Evolutionary conservation across 1,140 invertebrate species (phyloP), one percentile per base, ranked within the genome.

Genomic region (Listronotus oregonensis): DNA sequence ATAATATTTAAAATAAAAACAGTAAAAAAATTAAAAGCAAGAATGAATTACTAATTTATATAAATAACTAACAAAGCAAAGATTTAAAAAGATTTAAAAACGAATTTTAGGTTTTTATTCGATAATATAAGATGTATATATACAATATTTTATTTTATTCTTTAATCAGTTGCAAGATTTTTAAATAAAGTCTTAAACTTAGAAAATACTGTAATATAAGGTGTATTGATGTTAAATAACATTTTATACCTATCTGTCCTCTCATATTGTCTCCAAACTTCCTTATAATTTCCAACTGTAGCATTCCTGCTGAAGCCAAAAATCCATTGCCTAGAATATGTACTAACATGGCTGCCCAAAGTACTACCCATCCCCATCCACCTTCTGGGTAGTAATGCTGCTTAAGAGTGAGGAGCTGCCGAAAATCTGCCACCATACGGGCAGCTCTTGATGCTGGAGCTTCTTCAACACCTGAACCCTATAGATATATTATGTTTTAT

Each of bases 351-450:
- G 83, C 85, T 31, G 84, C 84, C 1, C 82, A 73, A 0, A 87
- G 75, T 17, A 90, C 83, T 9, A 89, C 80, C 87, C 88, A 91
- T 9, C 89, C 89, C 89, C 89, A 91, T 0, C 87, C 87, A 14
- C 88, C 88, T 72, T 91, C 89, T 0, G 89, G 88, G 68, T 90
- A 91, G 71, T 89, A 90, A 67, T 91, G 87, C 70, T 88, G 85
- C 58, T 84, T 85, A 4, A 89, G 78, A 1, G 87, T 88, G 21
- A 85, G 79, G 60, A 86, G 67, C 67, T 85, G 84, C 32, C 81
- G 76, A n/a, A 85, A 71, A 73, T 85, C 84, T 12, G 81, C 79
- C 9, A 82, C 81, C 21, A 83, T 71, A 54, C 73, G 75, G 3
- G 76, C 76, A 8, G 76, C 69, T 21, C 75, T 69, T 59, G 72